phyloP scores from a whole-genome alignment of 2,113 vertebrate species.

The Philantomba maxwellii region DNA sequence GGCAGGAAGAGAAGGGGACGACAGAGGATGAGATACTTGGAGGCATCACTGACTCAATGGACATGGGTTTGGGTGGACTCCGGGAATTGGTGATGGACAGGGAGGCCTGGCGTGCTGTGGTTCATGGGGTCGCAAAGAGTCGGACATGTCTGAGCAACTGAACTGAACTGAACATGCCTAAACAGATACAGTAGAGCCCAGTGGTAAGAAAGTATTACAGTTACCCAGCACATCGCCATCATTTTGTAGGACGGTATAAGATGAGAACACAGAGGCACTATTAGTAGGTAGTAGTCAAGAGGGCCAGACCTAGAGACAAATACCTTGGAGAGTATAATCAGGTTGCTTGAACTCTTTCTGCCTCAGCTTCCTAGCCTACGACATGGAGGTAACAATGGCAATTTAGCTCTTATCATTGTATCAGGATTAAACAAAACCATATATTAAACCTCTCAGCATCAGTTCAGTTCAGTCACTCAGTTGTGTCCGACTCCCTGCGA shows the following conservation, averaged over 20 bases:
- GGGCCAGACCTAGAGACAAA: not conserved
- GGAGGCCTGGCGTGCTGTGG: rapidly evolving
- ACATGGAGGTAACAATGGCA: not conserved
- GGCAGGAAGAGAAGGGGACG: too few relatives aligned
- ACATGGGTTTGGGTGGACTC: too few relatives aligned
- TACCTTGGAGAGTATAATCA: not conserved
- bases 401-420: not conserved
- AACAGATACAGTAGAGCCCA: not conserved
- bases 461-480: too few relatives aligned
- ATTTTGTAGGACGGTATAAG: not conserved
- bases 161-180: too few relatives aligned
- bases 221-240: not conserved
- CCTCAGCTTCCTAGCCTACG: not conserved
- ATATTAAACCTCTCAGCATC: not conserved
- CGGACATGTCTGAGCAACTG: too few relatives aligned
- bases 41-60: too few relatives aligned
- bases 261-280: not conserved
- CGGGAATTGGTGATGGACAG: too few relatives aligned
- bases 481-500: too few relatives aligned
- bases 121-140: too few relatives aligned
- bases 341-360: not conserved
- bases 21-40: too few relatives aligned
- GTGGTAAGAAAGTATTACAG: too few relatives aligned
- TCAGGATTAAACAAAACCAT: not conserved
- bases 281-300: not conserved